Percentiles rank a stretch among this genome's conserved stretches.
Conservation (phyloP, 2,888 invertebrate species). For the Danaus chrysippus region DNA sequence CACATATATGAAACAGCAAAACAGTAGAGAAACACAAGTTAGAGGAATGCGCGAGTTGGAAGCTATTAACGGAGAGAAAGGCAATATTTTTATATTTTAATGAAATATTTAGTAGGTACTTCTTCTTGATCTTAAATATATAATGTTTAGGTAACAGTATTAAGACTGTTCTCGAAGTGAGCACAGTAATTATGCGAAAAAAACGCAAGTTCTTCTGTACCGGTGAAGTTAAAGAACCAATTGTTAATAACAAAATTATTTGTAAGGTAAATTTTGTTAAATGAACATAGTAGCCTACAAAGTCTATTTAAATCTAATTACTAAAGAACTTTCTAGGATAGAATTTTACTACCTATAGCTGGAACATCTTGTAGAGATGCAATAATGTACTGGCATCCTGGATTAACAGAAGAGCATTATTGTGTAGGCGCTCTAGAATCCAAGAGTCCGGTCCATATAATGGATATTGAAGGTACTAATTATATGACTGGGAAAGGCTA, state of each 20-base stretch:
- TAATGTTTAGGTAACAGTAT: constrained; percentile 61
- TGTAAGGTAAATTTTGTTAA: constrained; percentile 54
- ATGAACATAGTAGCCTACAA: background rate
- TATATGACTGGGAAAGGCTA: background rate
- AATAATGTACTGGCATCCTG: constrained; percentile 74
- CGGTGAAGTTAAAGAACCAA: constrained; percentile 71
- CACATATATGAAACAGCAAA: constrained; percentile 68
- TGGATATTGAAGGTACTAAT: constrained; percentile 63
- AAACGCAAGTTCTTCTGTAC: constrained; percentile 73
- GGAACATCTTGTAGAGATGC: constrained; percentile 70
- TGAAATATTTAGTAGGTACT: background rate
- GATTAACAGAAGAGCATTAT: constrained; percentile 70
- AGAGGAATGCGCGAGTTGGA: constrained; percentile 71
- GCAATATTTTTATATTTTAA: constrained; percentile 32
- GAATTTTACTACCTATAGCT: constrained; percentile 69
- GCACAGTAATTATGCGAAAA: constrained; percentile 70
- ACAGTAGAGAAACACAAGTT: constrained; percentile 67
- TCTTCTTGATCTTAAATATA: background rate
- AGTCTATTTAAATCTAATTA: constrained; percentile 1
- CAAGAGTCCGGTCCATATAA: constrained; percentile 61
- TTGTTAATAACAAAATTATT: constrained; percentile 72
- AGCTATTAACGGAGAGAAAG: constrained; percentile 72
- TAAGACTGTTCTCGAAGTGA: constrained; percentile 68
- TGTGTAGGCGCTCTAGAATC: constrained; percentile 71
- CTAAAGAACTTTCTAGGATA: constrained; percentile 48